Base-by-base conservation (phyloP, 2,113 vertebrate species). In the Mugil cephalus region DNA sequence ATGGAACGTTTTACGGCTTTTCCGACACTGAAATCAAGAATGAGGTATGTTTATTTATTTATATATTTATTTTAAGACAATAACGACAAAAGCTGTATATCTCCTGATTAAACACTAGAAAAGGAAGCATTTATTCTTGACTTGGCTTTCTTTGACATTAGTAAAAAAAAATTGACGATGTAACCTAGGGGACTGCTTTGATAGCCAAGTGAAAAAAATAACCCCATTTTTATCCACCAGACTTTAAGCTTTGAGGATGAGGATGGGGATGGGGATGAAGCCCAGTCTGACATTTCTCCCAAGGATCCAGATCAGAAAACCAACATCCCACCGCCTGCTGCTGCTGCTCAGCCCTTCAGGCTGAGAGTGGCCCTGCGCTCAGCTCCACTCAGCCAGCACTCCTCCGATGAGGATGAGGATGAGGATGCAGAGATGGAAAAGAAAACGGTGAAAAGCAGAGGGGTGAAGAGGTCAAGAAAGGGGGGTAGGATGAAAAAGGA, bases 1-100 rank as follows among this genome's bases (percentile, higher is more conserved):
- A 92, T 10, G 9, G 10, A 21, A 88, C 89, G n/a, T 94, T 94
- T 91, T 39, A 91, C 4, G 93, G 93, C 3, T 93, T 93, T 84
- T 87, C 89, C 10, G 92, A 93, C 30, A 34, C 19, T 24, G 93
- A 93, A 54, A 8, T 89, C 1, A 53, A 36, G 10, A 14, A 80
- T 0, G 53, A 81, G 82, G 93, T 93, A 18, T 13, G 47, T 65
- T 48, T 39, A 30, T 30, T 30, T 30, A 30, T 4, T 67, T 43
- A n/a, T 7, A 45, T 45, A 7, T 4, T 47, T 69, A n/a, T n/a
- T n/a, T n/a, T 56, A 11, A 24, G 14, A 11, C 13, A 1, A 12
- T 61, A 17, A 46, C 24, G 24, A 30, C 24, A 30, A n/a, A n/a
- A 2, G 24, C 24, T 2, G 5, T 30, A 30, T 0, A 8, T 52